A percentile compares a stretch with the other conserved stretches of the same genome.
These are phyloP conservation scores for Dipodomys spectabilis DNA, from an alignment of 2,113 vertebrate species.

Conservation along the genomic window DNA sequence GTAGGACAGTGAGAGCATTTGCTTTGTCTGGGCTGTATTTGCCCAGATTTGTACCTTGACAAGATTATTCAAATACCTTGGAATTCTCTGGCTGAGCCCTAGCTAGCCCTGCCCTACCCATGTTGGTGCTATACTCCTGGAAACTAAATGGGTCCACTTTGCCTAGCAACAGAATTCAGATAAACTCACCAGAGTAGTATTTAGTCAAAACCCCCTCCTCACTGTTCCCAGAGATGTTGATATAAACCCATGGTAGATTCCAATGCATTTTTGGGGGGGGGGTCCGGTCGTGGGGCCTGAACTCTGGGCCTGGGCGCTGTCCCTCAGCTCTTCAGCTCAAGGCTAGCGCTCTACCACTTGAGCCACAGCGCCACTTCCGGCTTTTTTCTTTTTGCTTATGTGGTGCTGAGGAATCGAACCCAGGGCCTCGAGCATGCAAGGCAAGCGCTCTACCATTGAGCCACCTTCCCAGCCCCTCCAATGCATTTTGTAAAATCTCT, in stretches of 20 bases:
- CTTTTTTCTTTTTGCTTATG: too few species aligned
- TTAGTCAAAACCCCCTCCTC: neutral
- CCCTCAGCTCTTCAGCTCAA: too few species aligned
- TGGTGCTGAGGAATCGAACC: too few species aligned
- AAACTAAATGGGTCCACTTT: neutral
- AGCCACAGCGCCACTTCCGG: too few species aligned
- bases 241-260: neutral
- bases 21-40: neutral
- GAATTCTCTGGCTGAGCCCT: neutral
- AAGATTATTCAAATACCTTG: neutral
- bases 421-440: too few species aligned
- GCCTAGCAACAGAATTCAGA: conserved; percentile 7
- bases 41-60: neutral
- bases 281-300: too few species aligned
- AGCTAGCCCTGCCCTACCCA: neutral
- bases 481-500: conserved; percentile 4
- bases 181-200: neutral
- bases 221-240: neutral
- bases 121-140: neutral
- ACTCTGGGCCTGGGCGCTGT: too few species aligned
- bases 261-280: too few species aligned
- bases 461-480: too few species aligned
- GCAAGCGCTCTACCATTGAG: too few species aligned
- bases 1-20: neutral
- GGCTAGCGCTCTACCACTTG: too few species aligned